Conservation (phyloP, 2,888 invertebrate species). For the Resseliella maxima region DNA sequence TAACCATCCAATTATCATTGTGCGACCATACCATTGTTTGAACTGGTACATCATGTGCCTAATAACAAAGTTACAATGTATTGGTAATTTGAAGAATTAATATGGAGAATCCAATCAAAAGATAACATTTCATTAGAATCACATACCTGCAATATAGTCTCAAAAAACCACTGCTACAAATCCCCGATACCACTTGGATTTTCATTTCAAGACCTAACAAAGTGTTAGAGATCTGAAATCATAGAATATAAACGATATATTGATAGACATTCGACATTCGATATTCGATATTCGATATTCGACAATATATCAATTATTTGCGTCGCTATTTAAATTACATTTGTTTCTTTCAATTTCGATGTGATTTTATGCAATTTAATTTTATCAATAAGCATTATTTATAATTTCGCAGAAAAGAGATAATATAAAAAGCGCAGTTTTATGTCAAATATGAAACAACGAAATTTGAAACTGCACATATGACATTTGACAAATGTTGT, state of each 20-base stretch:
- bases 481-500: not conserved
- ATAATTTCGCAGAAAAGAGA: not conserved
- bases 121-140: too few relatives aligned
- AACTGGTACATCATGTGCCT: conserved; percentile 99
- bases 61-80: too few relatives aligned
- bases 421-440: not conserved
- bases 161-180: conserved; percentile 85
- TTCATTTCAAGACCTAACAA: conserved; percentile 78
- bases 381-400: not conserved
- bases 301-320: too few relatives aligned
- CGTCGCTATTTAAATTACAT: too few relatives aligned
- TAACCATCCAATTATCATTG: conserved; percentile 99
- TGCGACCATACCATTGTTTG: conserved; percentile 99
- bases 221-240: conserved; percentile 61
- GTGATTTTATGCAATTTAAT: not conserved
- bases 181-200: conserved; percentile 82
- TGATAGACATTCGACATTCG: not conserved
- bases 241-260: not conserved
- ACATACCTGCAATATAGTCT: too few relatives aligned
- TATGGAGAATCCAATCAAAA: too few relatives aligned
- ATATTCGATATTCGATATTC: not conserved
- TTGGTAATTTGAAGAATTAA: too few relatives aligned
- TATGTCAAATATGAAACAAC: not conserved
- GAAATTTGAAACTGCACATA: conserved; percentile 33
- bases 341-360: too few relatives aligned